These are phyloP conservation scores for Potamilus streckersoni DNA, from an alignment of 1,140 invertebrate species.

Conservation along the genomic window DNA sequence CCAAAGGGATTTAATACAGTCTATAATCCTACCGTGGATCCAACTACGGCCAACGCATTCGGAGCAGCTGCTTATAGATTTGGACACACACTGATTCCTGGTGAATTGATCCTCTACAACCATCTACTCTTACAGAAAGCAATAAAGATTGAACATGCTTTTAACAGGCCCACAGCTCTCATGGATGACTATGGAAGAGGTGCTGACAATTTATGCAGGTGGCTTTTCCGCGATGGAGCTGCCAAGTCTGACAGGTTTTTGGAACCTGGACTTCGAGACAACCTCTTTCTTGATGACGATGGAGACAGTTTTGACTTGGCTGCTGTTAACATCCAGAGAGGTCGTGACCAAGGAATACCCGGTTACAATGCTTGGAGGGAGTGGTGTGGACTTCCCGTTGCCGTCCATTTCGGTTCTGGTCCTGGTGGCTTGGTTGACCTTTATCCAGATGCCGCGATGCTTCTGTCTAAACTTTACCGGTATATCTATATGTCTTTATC, in stretches of 20 bases:
- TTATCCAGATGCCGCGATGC: neutral
- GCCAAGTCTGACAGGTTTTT: neutral
- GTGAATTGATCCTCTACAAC: neutral
- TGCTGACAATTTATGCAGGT: neutral
- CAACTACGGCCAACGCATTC: slow-evolving; percentile 5
- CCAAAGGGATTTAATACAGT: neutral
- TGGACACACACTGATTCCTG: slow-evolving; percentile 4
- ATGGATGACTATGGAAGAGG: neutral
- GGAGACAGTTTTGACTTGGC: neutral
- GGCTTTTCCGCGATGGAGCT: neutral
- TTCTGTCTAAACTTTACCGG: slow-evolving; percentile 7
- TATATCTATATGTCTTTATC: neutral
- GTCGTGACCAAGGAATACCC: slow-evolving; percentile 83
- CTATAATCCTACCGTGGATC: neutral
- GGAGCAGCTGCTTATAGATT: slow-evolving; percentile 7
- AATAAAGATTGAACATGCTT: no score
- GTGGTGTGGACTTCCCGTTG: slow-evolving; percentile 57
- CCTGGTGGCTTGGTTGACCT: slow-evolving; percentile 21
- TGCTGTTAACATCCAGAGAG: neutral
- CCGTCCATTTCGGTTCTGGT: slow-evolving; percentile 71
- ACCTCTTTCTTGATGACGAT: neutral
- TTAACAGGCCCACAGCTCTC: no score
- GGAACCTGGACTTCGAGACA: neutral
- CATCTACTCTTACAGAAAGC: no score
- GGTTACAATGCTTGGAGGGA: slow-evolving; percentile 34